phyloP scores from a whole-genome alignment of 37 sponge, comb jelly and placozoan genomes.

The Chondrilla cf. caribensis region DNA sequence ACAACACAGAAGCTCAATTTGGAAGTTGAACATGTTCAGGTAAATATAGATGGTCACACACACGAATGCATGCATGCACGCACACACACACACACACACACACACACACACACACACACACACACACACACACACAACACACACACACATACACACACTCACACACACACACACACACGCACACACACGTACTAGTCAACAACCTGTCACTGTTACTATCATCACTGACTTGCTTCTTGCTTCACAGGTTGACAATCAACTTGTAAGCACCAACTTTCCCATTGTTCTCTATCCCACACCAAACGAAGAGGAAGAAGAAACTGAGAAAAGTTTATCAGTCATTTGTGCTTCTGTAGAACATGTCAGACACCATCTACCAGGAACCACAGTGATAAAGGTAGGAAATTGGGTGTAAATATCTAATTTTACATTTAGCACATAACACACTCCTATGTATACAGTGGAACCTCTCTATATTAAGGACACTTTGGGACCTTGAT shows the following conservation, averaged over 20 bases:
- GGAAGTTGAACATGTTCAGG: constrained; percentile 4
- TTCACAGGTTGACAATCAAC: constrained; percentile 79
- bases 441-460: no score
- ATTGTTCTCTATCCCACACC: constrained; percentile 69
- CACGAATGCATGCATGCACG: neutral
- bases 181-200: no score
- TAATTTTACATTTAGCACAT: no score
- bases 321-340: constrained; percentile 30
- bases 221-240: no score
- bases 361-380: constrained; percentile 57
- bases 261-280: constrained; percentile 32
- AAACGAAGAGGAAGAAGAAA: constrained; percentile 40
- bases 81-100: neutral
- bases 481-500: no score
- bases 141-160: no score
- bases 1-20: neutral
- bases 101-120: constrained; percentile 15
- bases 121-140: neutral
- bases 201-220: no score
- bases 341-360: constrained; percentile 34
- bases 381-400: constrained; percentile 60
- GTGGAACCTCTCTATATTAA: no score
- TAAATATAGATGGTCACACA: neutral
- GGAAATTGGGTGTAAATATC: neutral
- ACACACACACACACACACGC: neutral